phyloP scores from a whole-genome alignment of 1,140 invertebrate genomes.

The Apis cerana region DNA sequence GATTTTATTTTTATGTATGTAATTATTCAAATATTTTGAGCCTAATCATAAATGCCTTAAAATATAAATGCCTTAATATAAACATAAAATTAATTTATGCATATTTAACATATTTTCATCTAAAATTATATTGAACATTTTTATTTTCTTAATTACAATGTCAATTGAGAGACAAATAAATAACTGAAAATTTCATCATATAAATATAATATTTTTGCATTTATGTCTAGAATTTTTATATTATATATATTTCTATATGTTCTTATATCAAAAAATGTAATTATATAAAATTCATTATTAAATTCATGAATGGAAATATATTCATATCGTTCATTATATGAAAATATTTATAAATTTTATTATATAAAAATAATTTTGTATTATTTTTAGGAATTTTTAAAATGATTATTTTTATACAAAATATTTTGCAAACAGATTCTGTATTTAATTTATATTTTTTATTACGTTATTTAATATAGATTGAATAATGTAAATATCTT shows the following conservation, averaged over 20 bases:
- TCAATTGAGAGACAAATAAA: constrained; percentile 49
- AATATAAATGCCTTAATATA: not conserved
- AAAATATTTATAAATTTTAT: not conserved
- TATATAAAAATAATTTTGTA: not conserved
- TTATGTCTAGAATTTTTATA: constrained; percentile 11
- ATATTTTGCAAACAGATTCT: not conserved
- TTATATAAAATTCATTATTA: too few relatives aligned
- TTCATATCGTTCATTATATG: not conserved
- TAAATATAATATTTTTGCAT: not conserved
- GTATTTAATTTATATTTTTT: constrained; percentile 5
- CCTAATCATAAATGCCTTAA: not conserved
- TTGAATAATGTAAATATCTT: not conserved
- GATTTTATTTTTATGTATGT: not conserved
- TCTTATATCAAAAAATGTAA: not conserved
- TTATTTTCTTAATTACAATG: constrained; percentile 24
- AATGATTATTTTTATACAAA: constrained; percentile 12
- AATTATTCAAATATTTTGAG: not conserved
- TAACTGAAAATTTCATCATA: constrained; percentile 3
- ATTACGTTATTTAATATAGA: not conserved
- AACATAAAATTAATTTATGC: not conserved
- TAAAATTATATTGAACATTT: not conserved
- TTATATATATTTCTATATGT: not conserved
- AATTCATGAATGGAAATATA: too few relatives aligned
- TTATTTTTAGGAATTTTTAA: constrained; percentile 5
- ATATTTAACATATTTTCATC: not conserved